These are phyloP conservation scores for Caenorhabditis macrosperma DNA, from an alignment of 2,888 invertebrate species.

Conservation along the genomic window DNA sequence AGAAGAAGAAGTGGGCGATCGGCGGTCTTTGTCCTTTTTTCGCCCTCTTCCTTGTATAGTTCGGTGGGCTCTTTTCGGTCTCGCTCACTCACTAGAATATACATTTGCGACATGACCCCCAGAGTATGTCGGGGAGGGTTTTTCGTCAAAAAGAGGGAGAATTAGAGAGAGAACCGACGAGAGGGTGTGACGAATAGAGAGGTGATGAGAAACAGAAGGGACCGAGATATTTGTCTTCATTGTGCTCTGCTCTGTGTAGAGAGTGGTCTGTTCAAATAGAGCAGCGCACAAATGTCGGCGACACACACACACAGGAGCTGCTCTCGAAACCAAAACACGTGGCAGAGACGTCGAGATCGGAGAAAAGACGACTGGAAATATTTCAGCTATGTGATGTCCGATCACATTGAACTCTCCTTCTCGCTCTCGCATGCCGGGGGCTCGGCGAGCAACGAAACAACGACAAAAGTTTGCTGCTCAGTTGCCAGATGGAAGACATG, in stretches of 20 bases:
- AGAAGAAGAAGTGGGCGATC: neutral
- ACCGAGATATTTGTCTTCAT: slow-evolving; percentile 44
- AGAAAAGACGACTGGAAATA: neutral
- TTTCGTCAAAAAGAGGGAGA: slow-evolving; percentile 10
- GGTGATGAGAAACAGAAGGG: slow-evolving; percentile 9
- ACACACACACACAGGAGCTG: slow-evolving; percentile 11
- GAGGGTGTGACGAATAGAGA: slow-evolving; percentile 7
- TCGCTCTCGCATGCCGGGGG: no score
- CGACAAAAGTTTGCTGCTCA: neutral
- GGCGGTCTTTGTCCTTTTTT: slow-evolving; percentile 37
- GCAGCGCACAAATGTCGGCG: slow-evolving; percentile 4
- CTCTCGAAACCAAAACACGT: slow-evolving; percentile 42
- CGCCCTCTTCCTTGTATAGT: slow-evolving; percentile 22
- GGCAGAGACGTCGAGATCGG: neutral
- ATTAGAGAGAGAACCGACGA: slow-evolving; percentile 3
- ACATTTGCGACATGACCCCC: slow-evolving; percentile 28
- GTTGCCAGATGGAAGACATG: neutral
- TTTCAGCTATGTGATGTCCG: neutral
- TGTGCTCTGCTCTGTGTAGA: slow-evolving; percentile 35
- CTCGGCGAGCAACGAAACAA: slow-evolving; percentile 21
- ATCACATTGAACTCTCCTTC: slow-evolving; percentile 5
- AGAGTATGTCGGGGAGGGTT: neutral
- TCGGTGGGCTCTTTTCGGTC: slow-evolving; percentile 9
- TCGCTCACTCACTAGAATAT: slow-evolving; percentile 23
- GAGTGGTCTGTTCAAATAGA: slow-evolving; percentile 47